phyloP scores from a whole-genome alignment of 2,113 vertebrate genomes.

The Lanius ludovicianus region DNA sequence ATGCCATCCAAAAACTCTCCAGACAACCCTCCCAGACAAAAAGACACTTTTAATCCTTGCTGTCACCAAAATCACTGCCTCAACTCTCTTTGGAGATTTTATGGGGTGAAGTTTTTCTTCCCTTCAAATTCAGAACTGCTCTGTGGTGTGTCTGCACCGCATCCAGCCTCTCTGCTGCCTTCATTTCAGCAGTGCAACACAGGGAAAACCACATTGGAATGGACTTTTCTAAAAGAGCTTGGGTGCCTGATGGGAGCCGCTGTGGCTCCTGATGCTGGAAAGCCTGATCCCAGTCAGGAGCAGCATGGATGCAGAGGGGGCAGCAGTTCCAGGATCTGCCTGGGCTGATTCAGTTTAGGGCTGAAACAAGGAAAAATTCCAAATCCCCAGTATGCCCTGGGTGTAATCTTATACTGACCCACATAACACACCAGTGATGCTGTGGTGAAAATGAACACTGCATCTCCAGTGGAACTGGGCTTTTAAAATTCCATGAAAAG shows the following conservation, averaged over 20 bases:
- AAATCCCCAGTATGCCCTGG: neutral
- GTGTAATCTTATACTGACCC: neutral
- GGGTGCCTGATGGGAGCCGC: neutral
- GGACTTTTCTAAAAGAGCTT: neutral
- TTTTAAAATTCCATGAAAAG: neutral
- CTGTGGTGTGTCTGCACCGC: neutral
- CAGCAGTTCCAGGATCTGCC: neutral
- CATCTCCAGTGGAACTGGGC: neutral
- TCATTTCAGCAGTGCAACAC: neutral
- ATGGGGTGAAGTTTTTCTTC: neutral
- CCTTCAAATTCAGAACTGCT: neutral
- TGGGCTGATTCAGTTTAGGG: neutral
- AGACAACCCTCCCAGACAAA: neutral
- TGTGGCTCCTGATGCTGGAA: rapidly evolving
- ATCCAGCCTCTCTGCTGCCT: neutral
- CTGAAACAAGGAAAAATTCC: neutral
- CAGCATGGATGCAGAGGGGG: neutral
- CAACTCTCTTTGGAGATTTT: neutral
- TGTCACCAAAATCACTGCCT: neutral
- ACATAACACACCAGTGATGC: rapidly evolving
- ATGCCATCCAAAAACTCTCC: neutral
- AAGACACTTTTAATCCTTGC: neutral
- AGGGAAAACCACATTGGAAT: neutral
- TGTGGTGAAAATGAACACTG: neutral
- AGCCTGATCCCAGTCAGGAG: neutral